A percentile compares a stretch with the other conserved stretches of the same genome.
phyloP scores from a whole-genome alignment of 64 coral and sea anemone genomes.

The Exaiptasia diaphana region DNA sequence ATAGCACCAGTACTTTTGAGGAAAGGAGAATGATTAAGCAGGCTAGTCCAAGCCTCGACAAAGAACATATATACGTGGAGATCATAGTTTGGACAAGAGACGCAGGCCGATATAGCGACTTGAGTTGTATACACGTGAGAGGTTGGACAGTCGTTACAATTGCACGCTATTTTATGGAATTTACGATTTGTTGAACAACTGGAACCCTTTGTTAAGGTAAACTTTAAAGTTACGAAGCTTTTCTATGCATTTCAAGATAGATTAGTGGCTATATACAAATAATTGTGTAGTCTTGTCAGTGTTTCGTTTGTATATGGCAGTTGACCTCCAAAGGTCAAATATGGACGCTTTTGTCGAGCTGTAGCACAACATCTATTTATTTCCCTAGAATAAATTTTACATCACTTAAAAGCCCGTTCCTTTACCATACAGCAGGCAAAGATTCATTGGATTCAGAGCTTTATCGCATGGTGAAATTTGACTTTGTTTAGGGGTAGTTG shows the following conservation, averaged over 20 bases:
- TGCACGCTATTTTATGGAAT: too few species aligned
- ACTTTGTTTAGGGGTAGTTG: conserved; percentile 17
- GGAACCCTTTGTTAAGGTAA: too few species aligned
- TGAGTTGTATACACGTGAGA: too few species aligned
- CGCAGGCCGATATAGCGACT: too few species aligned
- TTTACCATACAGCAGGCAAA: not conserved
- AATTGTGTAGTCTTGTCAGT: not conserved
- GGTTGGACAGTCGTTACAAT: too few species aligned
- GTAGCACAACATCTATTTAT: conserved; percentile 25
- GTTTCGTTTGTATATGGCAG: not conserved
- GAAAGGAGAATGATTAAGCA: too few species aligned
- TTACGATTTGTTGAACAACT: too few species aligned
- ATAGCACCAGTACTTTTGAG: too few species aligned
- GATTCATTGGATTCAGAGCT: conserved; percentile 44
- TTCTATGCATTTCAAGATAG: not conserved
- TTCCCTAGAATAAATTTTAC: conserved; percentile 52
- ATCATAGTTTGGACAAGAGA: too few species aligned
- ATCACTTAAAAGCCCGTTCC: conserved; percentile 31
- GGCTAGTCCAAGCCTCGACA: too few species aligned
- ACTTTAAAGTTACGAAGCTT: not conserved
- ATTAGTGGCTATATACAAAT: not conserved
- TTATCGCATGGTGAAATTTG: conserved; percentile 59
- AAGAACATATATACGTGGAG: too few species aligned
- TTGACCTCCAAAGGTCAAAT: conserved; percentile 4
- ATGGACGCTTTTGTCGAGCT: conserved; percentile 17